Evolutionary conservation across 2,113 vertebrate species (phyloP).

Genomic region (Urocolius indicus): DNA sequence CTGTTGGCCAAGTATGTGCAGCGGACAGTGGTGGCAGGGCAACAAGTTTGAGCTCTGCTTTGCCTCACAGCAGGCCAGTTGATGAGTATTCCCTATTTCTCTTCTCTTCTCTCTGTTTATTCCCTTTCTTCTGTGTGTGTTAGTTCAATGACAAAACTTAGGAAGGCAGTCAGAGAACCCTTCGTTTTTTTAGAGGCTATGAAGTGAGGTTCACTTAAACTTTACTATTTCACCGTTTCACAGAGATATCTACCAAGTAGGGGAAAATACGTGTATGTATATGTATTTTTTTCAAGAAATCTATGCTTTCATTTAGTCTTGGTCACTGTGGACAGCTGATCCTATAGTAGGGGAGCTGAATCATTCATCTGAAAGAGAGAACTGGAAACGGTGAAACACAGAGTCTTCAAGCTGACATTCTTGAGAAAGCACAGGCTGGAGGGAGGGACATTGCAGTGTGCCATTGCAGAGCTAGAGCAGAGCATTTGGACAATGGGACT

Average conservation of each 20-base stretch:
- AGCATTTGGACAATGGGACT: background rate
- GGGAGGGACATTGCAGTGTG: background rate
- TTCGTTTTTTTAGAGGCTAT: background rate
- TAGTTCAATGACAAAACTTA: background rate
- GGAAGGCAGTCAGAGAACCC: background rate
- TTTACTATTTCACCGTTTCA: background rate
- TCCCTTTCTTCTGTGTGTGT: background rate
- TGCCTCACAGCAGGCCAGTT: background rate
- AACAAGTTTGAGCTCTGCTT: background rate
- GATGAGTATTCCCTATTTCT: background rate
- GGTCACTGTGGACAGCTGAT: background rate
- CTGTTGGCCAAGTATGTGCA: background rate
- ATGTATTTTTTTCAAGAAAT: background rate
- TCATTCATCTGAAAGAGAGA: background rate
- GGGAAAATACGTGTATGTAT: background rate
- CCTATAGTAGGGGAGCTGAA: background rate
- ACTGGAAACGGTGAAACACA: background rate
- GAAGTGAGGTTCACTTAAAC: background rate
- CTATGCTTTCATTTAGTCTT: background rate
- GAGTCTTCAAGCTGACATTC: background rate
- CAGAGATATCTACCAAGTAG: background rate
- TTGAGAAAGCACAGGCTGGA: background rate
- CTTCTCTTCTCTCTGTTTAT: background rate
- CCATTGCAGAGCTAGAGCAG: background rate
- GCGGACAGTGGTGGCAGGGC: background rate